Conservation (phyloP, 2,113 vertebrate genomes). For the Ginglymostoma cirratum region DNA sequence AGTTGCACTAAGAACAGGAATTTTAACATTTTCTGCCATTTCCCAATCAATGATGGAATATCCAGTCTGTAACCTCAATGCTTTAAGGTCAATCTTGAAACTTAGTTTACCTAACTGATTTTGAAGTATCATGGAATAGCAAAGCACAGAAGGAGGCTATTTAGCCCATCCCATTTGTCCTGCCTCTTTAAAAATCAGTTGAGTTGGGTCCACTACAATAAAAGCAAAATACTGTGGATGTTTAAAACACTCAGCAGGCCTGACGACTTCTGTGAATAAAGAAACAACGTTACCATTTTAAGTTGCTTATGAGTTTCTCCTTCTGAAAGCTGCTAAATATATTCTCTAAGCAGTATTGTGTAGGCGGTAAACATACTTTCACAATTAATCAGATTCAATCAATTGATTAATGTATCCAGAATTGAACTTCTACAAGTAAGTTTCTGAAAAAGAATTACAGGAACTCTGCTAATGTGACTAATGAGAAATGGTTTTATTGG, state of each 20-base stretch:
- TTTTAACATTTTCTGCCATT: background rate
- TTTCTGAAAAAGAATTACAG: background rate
- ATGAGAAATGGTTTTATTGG: background rate
- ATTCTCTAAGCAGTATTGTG: background rate
- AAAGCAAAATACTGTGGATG: background rate
- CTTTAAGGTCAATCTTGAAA: background rate
- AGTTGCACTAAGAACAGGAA: background rate
- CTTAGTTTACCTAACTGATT: background rate
- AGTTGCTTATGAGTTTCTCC: too few species aligned
- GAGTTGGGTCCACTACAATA: background rate
- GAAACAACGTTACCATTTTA: too few species aligned
- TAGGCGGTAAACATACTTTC: background rate
- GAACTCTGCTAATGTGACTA: background rate
- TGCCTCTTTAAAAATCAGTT: background rate
- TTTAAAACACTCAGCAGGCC: too few species aligned
- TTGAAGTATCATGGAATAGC: background rate
- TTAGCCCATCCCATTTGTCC: background rate
- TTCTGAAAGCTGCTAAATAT: background rate
- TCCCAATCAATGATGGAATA: background rate
- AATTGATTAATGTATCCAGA: background rate
- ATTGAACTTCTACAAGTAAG: background rate
- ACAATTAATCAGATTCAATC: conserved; percentile 1
- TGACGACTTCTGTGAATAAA: too few species aligned
- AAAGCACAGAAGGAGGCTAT: background rate
- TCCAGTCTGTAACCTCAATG: background rate